Conservation (phyloP, 2,888 invertebrate genomes). For the Morpho deidamia region DNA sequence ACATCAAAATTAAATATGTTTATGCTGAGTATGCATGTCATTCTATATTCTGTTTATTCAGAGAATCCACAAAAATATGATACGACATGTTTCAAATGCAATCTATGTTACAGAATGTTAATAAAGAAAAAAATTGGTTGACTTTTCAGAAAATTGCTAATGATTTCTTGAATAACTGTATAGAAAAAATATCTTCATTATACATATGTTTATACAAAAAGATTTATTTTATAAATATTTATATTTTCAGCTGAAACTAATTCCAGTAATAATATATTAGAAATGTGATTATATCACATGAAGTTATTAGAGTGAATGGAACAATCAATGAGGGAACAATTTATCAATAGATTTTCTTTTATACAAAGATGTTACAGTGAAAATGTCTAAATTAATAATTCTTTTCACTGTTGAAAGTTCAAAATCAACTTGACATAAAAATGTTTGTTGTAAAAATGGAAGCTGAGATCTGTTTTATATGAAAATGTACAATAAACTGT, state of each 20-base stretch:
- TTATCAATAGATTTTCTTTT: slow-evolving; percentile 46
- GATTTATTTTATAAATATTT: too few species aligned
- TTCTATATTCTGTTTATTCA: too few species aligned
- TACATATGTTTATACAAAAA: too few species aligned
- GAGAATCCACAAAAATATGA: too few species aligned
- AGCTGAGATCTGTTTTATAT: not conserved
- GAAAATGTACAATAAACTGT: slow-evolving; percentile 44
- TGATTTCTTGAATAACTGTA: too few species aligned
- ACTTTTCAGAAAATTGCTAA: too few species aligned
- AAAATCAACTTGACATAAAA: not conserved
- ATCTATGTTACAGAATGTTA: too few species aligned
- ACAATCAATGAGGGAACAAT: slow-evolving; percentile 63
- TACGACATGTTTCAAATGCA: too few species aligned
- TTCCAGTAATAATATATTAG: slow-evolving; percentile 8
- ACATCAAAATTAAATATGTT: too few species aligned
- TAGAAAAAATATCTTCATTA: too few species aligned
- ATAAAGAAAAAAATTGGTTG: too few species aligned
- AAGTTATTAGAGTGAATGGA: slow-evolving; percentile 25
- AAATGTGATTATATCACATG: slow-evolving; percentile 27
- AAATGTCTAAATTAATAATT: not conserved
- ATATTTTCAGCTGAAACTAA: slow-evolving; percentile 2
- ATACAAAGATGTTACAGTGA: not conserved
- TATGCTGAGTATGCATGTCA: too few species aligned
- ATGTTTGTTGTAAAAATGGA: slow-evolving; percentile 10
- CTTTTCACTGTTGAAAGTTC: not conserved